Percentiles rank a stretch among this genome's conserved stretches.
Conservation (phyloP, 2,113 vertebrate genomes). For the Dolichallabes microphthalmus region DNA sequence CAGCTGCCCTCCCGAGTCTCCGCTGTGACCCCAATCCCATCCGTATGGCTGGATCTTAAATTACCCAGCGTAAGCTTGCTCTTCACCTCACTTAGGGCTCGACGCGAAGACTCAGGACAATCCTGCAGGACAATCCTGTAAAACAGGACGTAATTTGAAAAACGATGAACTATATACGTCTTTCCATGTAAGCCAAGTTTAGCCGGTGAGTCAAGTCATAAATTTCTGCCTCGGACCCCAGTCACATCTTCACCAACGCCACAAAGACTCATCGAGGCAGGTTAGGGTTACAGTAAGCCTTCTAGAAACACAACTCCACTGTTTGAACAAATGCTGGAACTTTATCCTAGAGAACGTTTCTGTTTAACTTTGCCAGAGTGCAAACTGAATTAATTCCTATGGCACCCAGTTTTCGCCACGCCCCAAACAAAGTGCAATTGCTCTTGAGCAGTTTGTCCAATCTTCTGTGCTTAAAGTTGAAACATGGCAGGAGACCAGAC, state of each 20-base stretch:
- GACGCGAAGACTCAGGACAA: not conserved
- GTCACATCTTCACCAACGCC: not conserved
- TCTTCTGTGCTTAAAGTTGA: too few relatives aligned
- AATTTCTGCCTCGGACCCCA: not conserved
- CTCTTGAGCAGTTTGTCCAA: too few relatives aligned
- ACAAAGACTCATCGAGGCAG: not conserved
- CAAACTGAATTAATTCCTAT: too few relatives aligned
- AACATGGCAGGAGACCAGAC: too few relatives aligned
- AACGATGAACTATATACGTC: not conserved
- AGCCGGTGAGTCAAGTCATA: not conserved
- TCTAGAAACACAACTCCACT: not conserved
- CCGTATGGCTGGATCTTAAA: conserved; percentile 68
- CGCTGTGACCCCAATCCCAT: conserved; percentile 68
- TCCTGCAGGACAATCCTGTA: not conserved
- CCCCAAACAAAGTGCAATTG: too few relatives aligned
- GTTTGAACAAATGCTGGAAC: not conserved
- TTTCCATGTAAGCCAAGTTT: not conserved
- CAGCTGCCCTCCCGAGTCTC: conserved; percentile 64
- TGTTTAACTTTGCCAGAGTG: not conserved
- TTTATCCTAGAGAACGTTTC: not conserved
- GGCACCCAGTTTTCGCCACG: too few relatives aligned
- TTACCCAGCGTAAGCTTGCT: conserved; percentile 68
- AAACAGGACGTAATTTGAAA: not conserved
- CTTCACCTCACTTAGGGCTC: conserved; percentile 38
- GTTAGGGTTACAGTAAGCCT: not conserved